phyloP scores from a whole-genome alignment of 1,140 invertebrate genomes.

The Gonatopus flavifemur region DNA sequence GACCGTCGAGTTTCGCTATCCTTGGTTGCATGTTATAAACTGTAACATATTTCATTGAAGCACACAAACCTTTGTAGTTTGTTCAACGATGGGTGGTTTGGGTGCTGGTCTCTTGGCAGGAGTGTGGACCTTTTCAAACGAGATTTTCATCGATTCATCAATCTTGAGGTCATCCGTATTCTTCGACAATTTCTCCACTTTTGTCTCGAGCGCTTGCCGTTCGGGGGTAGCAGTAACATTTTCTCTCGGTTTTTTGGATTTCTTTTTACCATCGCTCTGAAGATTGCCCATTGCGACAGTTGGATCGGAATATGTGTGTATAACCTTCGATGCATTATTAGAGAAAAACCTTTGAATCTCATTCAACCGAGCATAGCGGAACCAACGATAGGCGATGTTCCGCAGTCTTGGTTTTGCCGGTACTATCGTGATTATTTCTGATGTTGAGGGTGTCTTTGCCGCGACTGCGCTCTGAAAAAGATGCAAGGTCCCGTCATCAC shows the following conservation, averaged over 20 bases:
- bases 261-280: constrained; percentile 48
- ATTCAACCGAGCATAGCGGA: constrained; percentile 1
- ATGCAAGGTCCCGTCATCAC: no score
- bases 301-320: no score
- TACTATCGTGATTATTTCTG: no score
- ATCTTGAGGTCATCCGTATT: constrained; percentile 7
- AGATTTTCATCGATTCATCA: constrained; percentile 12
- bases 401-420: constrained; percentile 33
- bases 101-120: constrained; percentile 46
- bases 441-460: constrained; percentile 11
- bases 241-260: constrained; percentile 28
- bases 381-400: constrained; percentile 34
- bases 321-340: no score
- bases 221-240: constrained; percentile 3
- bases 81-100: constrained; percentile 45
- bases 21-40: no score
- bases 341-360: neutral
- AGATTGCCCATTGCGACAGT: constrained; percentile 44
- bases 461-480: constrained; percentile 47
- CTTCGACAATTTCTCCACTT: constrained; percentile 15
- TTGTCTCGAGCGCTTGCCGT: constrained; percentile 8
- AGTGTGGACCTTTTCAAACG: constrained; percentile 36
- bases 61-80: no score
- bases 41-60: no score
- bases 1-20: no score